Evolutionary conservation across 2,888 invertebrate genomes (phyloP), one percentile per base, ranked within the genome.

Genomic region (Dicycla oo): DNA sequence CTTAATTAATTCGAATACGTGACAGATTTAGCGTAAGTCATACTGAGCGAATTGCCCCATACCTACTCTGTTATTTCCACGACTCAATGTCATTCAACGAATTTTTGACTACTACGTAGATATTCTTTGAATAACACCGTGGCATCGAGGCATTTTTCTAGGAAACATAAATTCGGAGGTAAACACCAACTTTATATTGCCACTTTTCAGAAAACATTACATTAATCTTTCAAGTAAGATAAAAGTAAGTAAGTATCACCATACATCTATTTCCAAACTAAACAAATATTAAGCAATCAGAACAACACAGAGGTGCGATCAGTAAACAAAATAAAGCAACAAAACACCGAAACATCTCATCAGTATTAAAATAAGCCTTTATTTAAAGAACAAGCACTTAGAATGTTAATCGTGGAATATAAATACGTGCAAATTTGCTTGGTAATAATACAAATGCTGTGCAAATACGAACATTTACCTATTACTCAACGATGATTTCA

Each of bases 401-500:
- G 69, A 83, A 82, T 85, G 80, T 83, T 86, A 86, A 86, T 87
- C 75, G 80, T 70, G 43, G 76, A 75, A 82, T 78, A 85, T 83
- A 86, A 90, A 89, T 86, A 86, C 84, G 83, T 83, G 86, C 85
- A 85, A 84, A 84, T 88, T 88, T 84, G 80, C 86, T 87, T 88
- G 87, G 87, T 88, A 90, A 89, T 91, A 91, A 88, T 85, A 89
- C 88, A 88, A 90, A 90, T 87, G 86, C 83, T 88, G 84, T 82
- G 86, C 88, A 89, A 91, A 90, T 90, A 89, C 90, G 88, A 90
- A 89, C 89, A 88, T 88, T 90, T 86, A 86, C 85, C 88, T 86
- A 89, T 91, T 89, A 91, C 90, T 89, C 89, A 87, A 85, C 89
- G 85, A 88, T 90, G 91, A 92, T 92, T 92, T 88, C 87, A 85